phyloP scores from a whole-genome alignment of 2,888 invertebrate genomes.

The Caenorhabditis panamensis region DNA sequence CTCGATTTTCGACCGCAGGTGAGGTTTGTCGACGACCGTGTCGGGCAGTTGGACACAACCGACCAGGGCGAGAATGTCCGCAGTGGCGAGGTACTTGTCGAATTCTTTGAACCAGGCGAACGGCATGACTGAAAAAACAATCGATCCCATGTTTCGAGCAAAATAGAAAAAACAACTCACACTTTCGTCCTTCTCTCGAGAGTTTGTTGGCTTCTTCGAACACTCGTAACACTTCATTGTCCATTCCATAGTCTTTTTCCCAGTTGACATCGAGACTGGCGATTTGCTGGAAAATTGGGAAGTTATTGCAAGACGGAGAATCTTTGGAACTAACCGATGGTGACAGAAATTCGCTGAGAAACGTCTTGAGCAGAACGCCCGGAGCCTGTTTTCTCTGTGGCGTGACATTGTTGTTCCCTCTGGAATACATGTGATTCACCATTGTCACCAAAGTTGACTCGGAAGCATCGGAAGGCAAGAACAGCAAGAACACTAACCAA shows the following conservation, averaged over 20 bases:
- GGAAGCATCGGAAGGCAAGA: no score
- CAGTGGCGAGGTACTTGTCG: constrained; percentile 1
- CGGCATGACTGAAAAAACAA: constrained; percentile 3
- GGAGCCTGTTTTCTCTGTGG: not conserved
- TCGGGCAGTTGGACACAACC: constrained; percentile 6
- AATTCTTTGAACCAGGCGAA: constrained; percentile 19
- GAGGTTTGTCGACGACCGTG: not conserved
- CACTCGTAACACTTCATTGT: not conserved
- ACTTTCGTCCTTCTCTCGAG: not conserved
- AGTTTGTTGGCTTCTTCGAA: not conserved
- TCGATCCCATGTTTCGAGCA: not conserved
- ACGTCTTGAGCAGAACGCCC: not conserved
- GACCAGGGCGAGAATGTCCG: constrained; percentile 8
- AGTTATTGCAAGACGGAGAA: not conserved
- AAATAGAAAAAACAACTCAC: not conserved
- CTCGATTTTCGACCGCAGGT: constrained; percentile 22
- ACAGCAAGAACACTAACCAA: no score
- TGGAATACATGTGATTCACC: not conserved
- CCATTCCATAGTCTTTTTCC: constrained; percentile 13
- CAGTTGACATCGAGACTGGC: not conserved
- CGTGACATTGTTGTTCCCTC: not conserved
- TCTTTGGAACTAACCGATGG: not conserved
- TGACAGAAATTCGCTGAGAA: not conserved
- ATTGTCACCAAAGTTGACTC: no score
- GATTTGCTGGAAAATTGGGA: constrained; percentile 1